Evolutionary conservation across 1,140 invertebrate genomes (phyloP).

Genomic region (Sogatella furcifera): DNA sequence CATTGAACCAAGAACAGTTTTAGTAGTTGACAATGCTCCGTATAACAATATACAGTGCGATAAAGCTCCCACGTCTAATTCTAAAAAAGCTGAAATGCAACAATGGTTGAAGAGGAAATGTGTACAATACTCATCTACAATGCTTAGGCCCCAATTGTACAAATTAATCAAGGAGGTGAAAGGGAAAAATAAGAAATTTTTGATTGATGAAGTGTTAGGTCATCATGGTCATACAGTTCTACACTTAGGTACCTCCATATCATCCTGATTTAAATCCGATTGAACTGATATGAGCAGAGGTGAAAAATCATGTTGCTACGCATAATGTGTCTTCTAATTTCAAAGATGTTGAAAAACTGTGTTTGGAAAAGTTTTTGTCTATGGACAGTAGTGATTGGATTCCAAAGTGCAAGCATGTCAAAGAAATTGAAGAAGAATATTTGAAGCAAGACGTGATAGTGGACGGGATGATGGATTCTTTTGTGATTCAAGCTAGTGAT

Average conservation of each 20-base stretch:
- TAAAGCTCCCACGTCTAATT: slow-evolving; percentile 19
- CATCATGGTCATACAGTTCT: slow-evolving; percentile 14
- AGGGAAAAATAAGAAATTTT: not conserved
- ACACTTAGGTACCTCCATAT: slow-evolving; percentile 20
- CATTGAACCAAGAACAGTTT: slow-evolving; percentile 23
- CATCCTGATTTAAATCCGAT: slow-evolving; percentile 24
- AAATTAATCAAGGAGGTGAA: not conserved
- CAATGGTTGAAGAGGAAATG: slow-evolving; percentile 20
- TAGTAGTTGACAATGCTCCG: slow-evolving; percentile 32
- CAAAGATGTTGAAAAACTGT: slow-evolving; percentile 3
- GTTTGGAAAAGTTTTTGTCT: slow-evolving; percentile 1
- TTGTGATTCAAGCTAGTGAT: no score
- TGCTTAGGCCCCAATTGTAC: slow-evolving; percentile 7
- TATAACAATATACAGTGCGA: slow-evolving; percentile 28
- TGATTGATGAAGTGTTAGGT: slow-evolving; percentile 6
- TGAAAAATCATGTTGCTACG: slow-evolving; percentile 13
- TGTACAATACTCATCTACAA: slow-evolving; percentile 11
- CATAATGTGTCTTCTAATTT: slow-evolving; percentile 1
- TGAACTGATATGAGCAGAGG: slow-evolving; percentile 20
- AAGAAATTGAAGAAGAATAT: slow-evolving; percentile 2
- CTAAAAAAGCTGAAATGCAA: slow-evolving; percentile 24
- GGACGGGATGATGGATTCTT: no score
- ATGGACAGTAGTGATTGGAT: not conserved
- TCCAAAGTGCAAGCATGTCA: not conserved
- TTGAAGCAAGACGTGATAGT: no score